Conservation (phyloP, 2,113 vertebrate species). For the Antechinus flavipes region DNA sequence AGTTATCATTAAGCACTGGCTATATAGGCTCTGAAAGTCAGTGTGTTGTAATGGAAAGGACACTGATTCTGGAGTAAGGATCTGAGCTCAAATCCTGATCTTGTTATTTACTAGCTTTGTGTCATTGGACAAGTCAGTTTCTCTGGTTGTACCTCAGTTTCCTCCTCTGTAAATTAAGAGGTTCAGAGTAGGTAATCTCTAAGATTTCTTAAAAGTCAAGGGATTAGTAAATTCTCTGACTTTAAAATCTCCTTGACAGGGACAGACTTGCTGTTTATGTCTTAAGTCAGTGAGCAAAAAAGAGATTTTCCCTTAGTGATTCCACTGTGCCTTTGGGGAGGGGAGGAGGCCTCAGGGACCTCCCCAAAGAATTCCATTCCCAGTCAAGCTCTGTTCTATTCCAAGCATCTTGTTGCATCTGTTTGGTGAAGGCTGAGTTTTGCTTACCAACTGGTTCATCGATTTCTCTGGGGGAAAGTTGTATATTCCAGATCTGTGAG, state of each 20-base stretch:
- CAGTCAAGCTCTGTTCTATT: neutral
- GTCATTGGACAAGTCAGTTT: neutral
- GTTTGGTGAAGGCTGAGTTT: constrained; percentile 47
- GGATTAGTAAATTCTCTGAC: neutral
- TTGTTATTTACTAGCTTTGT: neutral
- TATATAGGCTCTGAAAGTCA: neutral
- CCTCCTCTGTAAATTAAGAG: neutral
- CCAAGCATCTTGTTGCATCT: neutral
- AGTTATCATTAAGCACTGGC: neutral
- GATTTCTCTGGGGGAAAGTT: constrained; percentile 66
- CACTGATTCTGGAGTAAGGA: neutral
- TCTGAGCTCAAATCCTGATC: neutral
- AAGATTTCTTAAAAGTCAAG: neutral
- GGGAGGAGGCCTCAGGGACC: neutral
- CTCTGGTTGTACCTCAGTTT: neutral
- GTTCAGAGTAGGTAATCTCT: neutral
- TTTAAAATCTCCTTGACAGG: constrained; percentile 34
- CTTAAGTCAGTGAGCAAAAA: neutral
- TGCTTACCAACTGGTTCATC: constrained; percentile 61
- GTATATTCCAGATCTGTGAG: constrained; percentile 61
- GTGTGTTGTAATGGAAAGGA: neutral
- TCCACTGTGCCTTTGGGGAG: neutral
- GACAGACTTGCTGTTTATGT: neutral
- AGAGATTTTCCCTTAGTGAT: neutral
- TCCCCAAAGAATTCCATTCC: constrained; percentile 9